These are phyloP conservation scores for Rotaria socialis DNA, from an alignment of 2,888 invertebrate species.

Conservation along the genomic window DNA sequence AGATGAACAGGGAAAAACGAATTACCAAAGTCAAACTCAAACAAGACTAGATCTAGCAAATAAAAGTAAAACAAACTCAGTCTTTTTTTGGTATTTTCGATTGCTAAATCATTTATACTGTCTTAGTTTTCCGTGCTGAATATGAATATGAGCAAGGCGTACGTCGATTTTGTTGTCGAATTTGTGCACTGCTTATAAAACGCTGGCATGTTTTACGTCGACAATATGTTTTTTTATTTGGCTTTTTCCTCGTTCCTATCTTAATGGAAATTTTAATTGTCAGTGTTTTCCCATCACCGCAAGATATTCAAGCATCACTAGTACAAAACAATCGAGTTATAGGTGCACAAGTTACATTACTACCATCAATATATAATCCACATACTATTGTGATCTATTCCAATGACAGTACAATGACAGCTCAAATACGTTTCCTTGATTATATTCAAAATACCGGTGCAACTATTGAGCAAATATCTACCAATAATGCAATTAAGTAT, in stretches of 20 bases:
- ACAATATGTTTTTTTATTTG: neutral
- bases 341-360: neutral
- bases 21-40: neutral
- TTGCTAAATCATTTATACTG: neutral
- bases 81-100: too few relatives aligned
- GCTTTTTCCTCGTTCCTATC: neutral
- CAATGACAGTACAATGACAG: neutral
- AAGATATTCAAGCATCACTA: neutral
- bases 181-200: neutral
- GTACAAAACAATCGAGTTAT: neutral
- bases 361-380: slow-evolving; percentile 30
- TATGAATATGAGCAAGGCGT: neutral
- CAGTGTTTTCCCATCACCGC: neutral
- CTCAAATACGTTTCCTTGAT: neutral
- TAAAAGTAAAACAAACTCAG: neutral
- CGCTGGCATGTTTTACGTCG: neutral
- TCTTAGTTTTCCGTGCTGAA: neutral
- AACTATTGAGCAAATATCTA: neutral
- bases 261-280: neutral
- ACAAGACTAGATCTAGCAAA: neutral
- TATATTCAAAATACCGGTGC: neutral
- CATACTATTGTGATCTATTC: neutral
- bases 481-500: neutral
- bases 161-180: neutral
- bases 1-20: neutral